These are phyloP conservation scores for Nomada ruficornis DNA, from an alignment of 2,888 invertebrate species.

Conservation along the genomic window DNA sequence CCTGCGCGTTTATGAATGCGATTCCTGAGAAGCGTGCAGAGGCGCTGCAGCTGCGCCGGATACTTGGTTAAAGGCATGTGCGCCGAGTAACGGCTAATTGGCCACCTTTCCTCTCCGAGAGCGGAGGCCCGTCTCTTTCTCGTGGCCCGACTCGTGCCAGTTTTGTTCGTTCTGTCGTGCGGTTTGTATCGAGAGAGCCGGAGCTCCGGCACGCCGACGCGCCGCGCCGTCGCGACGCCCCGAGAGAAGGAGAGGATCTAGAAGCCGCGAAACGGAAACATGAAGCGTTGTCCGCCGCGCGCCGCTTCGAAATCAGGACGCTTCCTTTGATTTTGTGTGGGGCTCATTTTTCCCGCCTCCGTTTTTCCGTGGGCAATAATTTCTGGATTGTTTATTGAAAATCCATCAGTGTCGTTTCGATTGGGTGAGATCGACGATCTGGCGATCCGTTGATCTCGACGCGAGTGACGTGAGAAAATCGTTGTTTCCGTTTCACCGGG, in stretches of 20 bases:
- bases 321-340: conserved; percentile 27
- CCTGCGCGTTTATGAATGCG: conserved; percentile 57
- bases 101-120: conserved; percentile 80
- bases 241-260: conserved; percentile 21
- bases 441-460: not conserved
- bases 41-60: conserved; percentile 68
- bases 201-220: conserved; percentile 7
- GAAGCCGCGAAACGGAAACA: conserved; percentile 33
- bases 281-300: conserved; percentile 40
- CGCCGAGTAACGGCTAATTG: conserved; percentile 83
- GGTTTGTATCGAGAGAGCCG: conserved; percentile 48
- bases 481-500: conserved; percentile 15
- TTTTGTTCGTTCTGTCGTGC: conserved; percentile 71
- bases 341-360: not conserved
- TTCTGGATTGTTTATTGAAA: not conserved
- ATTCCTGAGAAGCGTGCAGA: conserved; percentile 54
- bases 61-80: conserved; percentile 73
- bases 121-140: conserved; percentile 70
- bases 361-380: not conserved
- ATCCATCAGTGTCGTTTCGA: not conserved
- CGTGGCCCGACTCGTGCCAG: conserved; percentile 70
- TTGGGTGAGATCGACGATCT: not conserved
- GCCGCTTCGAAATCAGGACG: conserved; percentile 36
- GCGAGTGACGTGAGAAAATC: conserved; percentile 15
- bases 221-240: not conserved